Conservation (phyloP, 2,888 invertebrate species). For the Arenicola marina region DNA sequence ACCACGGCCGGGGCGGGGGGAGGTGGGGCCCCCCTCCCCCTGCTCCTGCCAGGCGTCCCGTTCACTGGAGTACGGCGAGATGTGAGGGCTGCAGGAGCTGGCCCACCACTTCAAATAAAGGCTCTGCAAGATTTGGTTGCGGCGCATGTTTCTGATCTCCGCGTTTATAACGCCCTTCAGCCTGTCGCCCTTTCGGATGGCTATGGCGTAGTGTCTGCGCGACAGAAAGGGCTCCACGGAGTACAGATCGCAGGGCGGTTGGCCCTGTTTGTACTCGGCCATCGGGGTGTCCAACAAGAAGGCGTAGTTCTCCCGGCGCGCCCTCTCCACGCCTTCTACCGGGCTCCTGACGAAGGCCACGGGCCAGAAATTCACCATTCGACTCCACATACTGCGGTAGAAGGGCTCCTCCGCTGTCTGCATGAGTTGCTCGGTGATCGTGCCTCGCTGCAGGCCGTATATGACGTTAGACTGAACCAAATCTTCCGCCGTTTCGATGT, state of each 20-base stretch:
- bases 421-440: slow-evolving; percentile 19
- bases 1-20: no score
- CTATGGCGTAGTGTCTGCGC: slow-evolving; percentile 29
- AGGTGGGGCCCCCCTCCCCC: no score
- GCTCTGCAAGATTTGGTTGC: slow-evolving; percentile 21
- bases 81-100: no score
- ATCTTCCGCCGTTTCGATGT: slow-evolving; percentile 20
- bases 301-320: slow-evolving; percentile 29
- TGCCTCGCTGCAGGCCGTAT: slow-evolving; percentile 26
- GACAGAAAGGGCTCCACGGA: slow-evolving; percentile 35
- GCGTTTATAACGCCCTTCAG: slow-evolving; percentile 19
- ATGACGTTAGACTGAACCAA: slow-evolving; percentile 23
- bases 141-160: slow-evolving; percentile 21
- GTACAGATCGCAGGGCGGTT: slow-evolving; percentile 36
- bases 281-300: slow-evolving; percentile 33
- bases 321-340: slow-evolving; percentile 33
- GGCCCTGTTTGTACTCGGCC: slow-evolving; percentile 31
- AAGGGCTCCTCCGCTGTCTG: slow-evolving; percentile 8
- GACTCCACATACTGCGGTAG: slow-evolving; percentile 22
- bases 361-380: slow-evolving; percentile 29
- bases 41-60: no score
- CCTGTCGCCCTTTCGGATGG: slow-evolving; percentile 19
- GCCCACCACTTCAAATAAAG: slow-evolving; percentile 36
- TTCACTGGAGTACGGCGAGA: no score
- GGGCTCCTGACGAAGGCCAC: slow-evolving; percentile 23